Conservation (phyloP, 2,797 vertebrate genomes). For the Muscicapa comitata region DNA sequence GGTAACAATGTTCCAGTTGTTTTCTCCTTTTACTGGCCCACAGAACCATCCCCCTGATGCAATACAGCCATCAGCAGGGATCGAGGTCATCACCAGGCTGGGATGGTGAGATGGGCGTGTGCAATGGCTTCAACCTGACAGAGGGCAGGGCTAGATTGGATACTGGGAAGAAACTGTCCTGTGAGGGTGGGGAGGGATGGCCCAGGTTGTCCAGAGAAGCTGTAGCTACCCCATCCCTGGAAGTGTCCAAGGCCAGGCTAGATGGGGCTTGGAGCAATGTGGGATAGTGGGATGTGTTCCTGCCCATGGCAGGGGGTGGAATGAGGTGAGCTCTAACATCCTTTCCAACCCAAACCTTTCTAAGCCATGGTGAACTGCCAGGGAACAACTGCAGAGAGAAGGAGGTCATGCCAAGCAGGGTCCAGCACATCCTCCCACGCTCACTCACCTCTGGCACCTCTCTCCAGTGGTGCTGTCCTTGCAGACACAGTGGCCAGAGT, state of each 20-base stretch:
- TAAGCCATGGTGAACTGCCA: background rate
- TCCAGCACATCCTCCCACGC: background rate
- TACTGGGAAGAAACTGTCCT: background rate
- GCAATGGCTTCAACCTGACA: background rate
- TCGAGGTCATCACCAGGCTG: background rate
- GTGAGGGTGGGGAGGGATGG: background rate
- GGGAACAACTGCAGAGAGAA: background rate
- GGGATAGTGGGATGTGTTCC: rapidly evolving
- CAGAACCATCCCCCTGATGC: background rate
- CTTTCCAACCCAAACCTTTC: background rate
- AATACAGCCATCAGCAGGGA: background rate
- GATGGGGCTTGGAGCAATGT: background rate
- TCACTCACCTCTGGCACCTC: slow-evolving; percentile 74
- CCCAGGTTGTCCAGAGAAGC: background rate
- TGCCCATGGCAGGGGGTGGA: too few relatives aligned
- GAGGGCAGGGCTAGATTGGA: too few relatives aligned
- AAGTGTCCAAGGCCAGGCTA: background rate
- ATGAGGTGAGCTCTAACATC: background rate
- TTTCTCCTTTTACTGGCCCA: background rate
- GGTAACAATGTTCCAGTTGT: rapidly evolving
- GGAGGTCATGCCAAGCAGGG: background rate
- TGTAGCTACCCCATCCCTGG: background rate
- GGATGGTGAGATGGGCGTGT: rapidly evolving
- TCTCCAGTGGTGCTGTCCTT: slow-evolving; percentile 66
- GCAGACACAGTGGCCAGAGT: slow-evolving; percentile 69